A percentile compares a stretch with the other conserved stretches of the same genome.
phyloP scores from a whole-genome alignment of 2,888 invertebrate genomes.

The Trissolcus brochymenae region DNA sequence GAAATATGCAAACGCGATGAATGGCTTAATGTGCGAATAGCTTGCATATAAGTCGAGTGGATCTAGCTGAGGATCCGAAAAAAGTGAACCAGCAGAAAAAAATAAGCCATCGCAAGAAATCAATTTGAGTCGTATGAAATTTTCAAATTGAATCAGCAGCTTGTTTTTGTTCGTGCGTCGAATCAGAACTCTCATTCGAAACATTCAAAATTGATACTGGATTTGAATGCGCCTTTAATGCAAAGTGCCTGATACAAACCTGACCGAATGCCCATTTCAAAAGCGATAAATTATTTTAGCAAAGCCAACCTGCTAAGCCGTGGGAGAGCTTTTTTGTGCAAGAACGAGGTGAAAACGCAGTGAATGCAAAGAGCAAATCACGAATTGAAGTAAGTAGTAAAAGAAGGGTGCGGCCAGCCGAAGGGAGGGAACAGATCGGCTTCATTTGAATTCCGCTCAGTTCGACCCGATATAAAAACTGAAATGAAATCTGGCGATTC shows the following conservation, averaged over 20 bases:
- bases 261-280: too few relatives aligned
- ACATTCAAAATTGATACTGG: neutral
- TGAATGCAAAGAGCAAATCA: neutral
- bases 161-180: neutral
- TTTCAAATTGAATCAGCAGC: constrained; percentile 12
- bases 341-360: neutral
- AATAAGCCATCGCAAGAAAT: constrained; percentile 20
- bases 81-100: constrained; percentile 10
- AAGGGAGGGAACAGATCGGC: constrained; percentile 45
- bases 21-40: constrained; percentile 49
- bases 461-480: constrained; percentile 55
- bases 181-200: neutral
- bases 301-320: too few relatives aligned
- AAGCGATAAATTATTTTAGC: neutral
- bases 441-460: constrained; percentile 57
- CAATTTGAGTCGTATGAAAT: constrained; percentile 31
- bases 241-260: too few relatives aligned
- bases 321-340: neutral
- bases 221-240: too few relatives aligned
- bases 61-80: neutral
- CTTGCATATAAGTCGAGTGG: constrained; percentile 39
- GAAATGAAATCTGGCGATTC: constrained; percentile 65
- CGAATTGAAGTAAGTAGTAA: constrained; percentile 1
- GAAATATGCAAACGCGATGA: constrained; percentile 59
- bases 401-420: constrained; percentile 28